Percentiles rank a stretch among this genome's conserved stretches.
phyloP scores from a whole-genome alignment of 2,113 vertebrate species.

The Sterna hirundo region DNA sequence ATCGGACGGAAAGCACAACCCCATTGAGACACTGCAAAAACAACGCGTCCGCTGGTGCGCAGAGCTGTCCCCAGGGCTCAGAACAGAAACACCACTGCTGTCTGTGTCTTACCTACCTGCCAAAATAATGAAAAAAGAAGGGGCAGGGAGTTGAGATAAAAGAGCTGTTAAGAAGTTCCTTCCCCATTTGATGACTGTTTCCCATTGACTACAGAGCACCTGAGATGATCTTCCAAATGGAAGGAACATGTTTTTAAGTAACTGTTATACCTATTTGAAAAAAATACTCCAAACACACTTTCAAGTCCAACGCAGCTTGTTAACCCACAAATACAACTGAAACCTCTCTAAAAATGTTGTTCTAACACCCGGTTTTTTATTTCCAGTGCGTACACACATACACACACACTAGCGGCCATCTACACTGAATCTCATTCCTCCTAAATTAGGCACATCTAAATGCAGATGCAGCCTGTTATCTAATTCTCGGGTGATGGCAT shows the following conservation, averaged over 20 bases:
- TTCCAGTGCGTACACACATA: no score
- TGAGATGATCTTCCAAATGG: neutral
- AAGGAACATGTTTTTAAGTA: neutral
- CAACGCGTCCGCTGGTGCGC: fast-evolving
- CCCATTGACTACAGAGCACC: neutral
- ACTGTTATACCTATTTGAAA: neutral
- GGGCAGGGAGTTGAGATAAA: neutral
- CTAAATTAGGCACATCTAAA: neutral
- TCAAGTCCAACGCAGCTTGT: neutral
- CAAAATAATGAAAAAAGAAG: neutral
- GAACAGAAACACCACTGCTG: neutral
- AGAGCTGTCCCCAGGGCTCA: neutral
- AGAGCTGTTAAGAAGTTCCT: neutral
- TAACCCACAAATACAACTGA: neutral
- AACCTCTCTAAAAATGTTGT: neutral
- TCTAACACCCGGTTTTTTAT: neutral
- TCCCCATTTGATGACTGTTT: neutral
- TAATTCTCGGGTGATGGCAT: neutral
- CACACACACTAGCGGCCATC: neutral
- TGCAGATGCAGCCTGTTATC: neutral
- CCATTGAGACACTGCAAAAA: neutral
- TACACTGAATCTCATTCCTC: neutral
- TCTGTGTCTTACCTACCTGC: neutral
- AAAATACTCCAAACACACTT: neutral
- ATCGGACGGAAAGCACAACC: neutral